These are phyloP conservation scores for Antigone vipio DNA, from an alignment of 2,113 vertebrate species.

Conservation along the genomic window DNA sequence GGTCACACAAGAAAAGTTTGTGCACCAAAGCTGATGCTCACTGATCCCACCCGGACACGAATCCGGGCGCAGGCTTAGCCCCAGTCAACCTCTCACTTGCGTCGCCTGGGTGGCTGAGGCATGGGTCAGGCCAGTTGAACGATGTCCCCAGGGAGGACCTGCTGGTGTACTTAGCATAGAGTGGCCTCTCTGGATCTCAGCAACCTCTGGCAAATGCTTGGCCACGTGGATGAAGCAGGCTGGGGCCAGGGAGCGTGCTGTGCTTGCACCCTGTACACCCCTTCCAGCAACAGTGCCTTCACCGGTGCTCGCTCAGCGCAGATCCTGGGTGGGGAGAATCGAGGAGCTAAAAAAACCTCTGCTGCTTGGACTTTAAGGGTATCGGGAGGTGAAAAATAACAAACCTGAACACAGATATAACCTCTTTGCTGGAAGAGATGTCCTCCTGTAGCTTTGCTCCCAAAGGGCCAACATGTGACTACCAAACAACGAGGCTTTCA, in stretches of 20 bases:
- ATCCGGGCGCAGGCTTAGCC: not conserved
- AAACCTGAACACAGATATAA: not conserved
- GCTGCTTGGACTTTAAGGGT: not conserved
- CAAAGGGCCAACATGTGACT: not conserved
- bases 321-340: not conserved
- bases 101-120: not conserved
- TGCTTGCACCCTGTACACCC: not conserved
- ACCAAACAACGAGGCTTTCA: not conserved
- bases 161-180: not conserved
- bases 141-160: not conserved
- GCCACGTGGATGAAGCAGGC: not conserved
- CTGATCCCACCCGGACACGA: not conserved
- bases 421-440: not conserved
- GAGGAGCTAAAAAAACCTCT: not conserved
- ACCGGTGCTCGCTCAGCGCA: rapidly evolving
- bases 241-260: not conserved
- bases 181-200: not conserved
- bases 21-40: not conserved
- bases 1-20: not conserved
- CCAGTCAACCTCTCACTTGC: not conserved
- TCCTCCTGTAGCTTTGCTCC: not conserved
- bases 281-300: not conserved
- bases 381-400: not conserved
- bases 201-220: not conserved
- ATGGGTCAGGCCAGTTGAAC: not conserved